Evolutionary conservation across 1,140 invertebrate species (phyloP), one percentile per base, ranked within the genome.

Genomic region (Magallana ariakensis): DNA sequence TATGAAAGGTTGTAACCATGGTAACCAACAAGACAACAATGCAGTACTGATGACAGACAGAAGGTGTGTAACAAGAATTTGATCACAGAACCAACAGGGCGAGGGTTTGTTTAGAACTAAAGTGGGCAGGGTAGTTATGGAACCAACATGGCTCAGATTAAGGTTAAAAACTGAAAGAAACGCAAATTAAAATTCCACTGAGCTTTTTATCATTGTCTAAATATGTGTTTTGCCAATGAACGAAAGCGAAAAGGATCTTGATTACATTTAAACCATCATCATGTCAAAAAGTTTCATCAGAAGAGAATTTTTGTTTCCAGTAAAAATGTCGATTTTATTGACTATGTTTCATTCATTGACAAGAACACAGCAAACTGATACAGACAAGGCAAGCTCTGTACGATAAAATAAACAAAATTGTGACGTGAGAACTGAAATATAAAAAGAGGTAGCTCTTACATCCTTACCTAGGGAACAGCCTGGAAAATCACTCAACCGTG

Each of bases 381-480:
- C 13, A 75, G 22, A 75, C 22, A 75, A 46, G 66, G 66, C 66
- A 75, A 75, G 66, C 66, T 75, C 66, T 75, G 66, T 26, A 75
- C 26, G 33, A 75, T 75, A 75, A 75, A 26, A 10, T 16, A 60
- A 60, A 60, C 22, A 75, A 75, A 75, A 75, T 33, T 22, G 66
- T 75, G 66, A 26, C 33, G 66, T 75, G 66, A 75, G 66, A 75
- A 75, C 66, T 75, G 66, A 82, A 26, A 82, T 82, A 82, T 82
- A 54, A 56, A 55, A 54, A 82, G 15, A 80, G 15, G 55, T 55
- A 82, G n/a, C 11, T 82, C 84, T 85, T 85, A 85, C 84, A 75
- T 85, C 70, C 84, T 85, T 85, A 85, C 84, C 84, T 85, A 85
- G 70, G 19, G 84, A 54, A 75, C 46, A 85, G 46, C 84, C 84